Percentiles rank a stretch among this genome's conserved stretches.
These are phyloP conservation scores for Gymnodraco acuticeps DNA, from an alignment of 2,797 vertebrate species.

Conservation along the genomic window DNA sequence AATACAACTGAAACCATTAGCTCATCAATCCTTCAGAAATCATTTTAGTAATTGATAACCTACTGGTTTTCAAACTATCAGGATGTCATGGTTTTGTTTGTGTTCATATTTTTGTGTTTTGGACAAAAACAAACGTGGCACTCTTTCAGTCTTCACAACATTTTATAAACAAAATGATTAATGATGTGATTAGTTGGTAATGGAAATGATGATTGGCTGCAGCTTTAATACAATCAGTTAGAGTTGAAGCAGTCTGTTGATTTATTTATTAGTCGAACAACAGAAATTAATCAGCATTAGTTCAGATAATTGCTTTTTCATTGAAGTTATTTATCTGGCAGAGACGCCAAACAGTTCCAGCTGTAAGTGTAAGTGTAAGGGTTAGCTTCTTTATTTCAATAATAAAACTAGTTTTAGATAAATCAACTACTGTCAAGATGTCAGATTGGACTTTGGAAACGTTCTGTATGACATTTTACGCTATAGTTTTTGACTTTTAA, in stretches of 20 bases:
- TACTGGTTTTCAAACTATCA: neutral
- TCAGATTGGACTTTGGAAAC: neutral
- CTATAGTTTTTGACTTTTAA: neutral
- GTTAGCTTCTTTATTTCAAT: neutral
- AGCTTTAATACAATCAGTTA: neutral
- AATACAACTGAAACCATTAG: slow-evolving; percentile 7
- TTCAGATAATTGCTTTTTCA: neutral
- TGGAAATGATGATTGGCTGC: neutral
- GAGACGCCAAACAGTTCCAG: neutral
- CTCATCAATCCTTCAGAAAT: neutral
- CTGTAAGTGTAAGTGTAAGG: neutral
- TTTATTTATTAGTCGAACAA: neutral
- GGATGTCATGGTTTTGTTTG: neutral
- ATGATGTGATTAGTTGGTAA: neutral
- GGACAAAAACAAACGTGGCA: neutral
- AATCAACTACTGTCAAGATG: neutral
- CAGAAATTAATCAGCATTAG: neutral
- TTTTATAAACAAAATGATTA: neutral
- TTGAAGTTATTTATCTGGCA: neutral
- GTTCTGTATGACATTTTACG: neutral
- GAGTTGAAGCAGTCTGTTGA: neutral
- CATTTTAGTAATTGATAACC: slow-evolving; percentile 5
- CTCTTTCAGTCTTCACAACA: no score
- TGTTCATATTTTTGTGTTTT: neutral
- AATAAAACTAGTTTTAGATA: neutral